These are phyloP conservation scores for Tetragonula carbonaria DNA, from an alignment of 2,888 invertebrate species.

Conservation along the genomic window DNA sequence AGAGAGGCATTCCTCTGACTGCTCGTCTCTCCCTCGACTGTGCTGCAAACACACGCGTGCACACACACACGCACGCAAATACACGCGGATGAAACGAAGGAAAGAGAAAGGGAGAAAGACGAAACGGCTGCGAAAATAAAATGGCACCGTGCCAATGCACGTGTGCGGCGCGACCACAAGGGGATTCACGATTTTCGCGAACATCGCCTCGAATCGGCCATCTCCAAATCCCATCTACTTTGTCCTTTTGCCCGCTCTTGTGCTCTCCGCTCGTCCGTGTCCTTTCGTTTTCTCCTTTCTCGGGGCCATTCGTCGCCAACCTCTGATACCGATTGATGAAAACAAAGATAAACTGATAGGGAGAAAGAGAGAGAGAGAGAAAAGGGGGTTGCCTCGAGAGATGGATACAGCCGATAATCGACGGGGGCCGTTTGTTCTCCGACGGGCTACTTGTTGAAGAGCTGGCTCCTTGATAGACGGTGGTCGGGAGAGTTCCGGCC, in stretches of 20 bases:
- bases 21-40: slow-evolving; percentile 15
- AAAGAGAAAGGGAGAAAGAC: neutral
- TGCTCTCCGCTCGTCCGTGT: no score
- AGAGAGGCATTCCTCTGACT: slow-evolving; percentile 44
- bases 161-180: slow-evolving; percentile 69
- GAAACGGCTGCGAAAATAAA: slow-evolving; percentile 69
- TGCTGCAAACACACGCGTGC: no score
- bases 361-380: no score
- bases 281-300: neutral
- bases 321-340: slow-evolving; percentile 50
- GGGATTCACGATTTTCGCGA: slow-evolving; percentile 70
- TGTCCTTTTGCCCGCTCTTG: neutral
- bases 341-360: slow-evolving; percentile 43
- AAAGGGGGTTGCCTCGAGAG: neutral
- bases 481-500: neutral
- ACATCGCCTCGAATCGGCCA: slow-evolving; percentile 39
- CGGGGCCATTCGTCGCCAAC: neutral
- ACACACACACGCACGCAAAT: no score
- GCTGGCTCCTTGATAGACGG: slow-evolving; percentile 5
- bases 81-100: neutral
- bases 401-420: slow-evolving; percentile 50
- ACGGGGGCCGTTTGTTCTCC: slow-evolving; percentile 34
- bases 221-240: neutral
- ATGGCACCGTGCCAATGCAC: slow-evolving; percentile 77
- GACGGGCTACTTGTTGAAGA: slow-evolving; percentile 55